Evolutionary conservation across 2,888 invertebrate species (phyloP), one percentile per base, ranked within the genome.

Genomic region (Dimorphilus gyrociliatus): DNA sequence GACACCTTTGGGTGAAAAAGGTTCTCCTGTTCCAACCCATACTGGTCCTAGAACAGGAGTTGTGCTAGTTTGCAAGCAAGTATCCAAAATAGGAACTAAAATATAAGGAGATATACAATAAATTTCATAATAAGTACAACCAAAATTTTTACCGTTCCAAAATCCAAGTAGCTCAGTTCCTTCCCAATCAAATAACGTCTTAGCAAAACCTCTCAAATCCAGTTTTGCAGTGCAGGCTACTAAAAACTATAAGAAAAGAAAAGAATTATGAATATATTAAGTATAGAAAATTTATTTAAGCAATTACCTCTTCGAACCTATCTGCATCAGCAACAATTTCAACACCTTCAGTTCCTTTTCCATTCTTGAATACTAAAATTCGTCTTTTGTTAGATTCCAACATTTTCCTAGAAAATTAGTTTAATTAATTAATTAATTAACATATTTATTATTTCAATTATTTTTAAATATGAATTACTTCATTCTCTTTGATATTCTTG

Each of bases 1-100:
- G 3, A 52, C 53, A 2, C 58, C 61, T n/a, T 45, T 42, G 5
- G 60, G 55, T 35, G 56, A 58, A 41, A 60, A 60, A 2, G 54
- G 47, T 33, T 60, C 62, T 2, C 61, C 59, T 12, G 47, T 41
- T 1, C 59, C 58, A 26, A 59, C 50, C 63, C 63, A 62, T 25
- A 62, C 43, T 4, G 63, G 63, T 2, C 62, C 62, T 19, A 52
- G 44, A 2, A 58, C 49, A 16, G 51, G 50, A 10, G 53, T 55
- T 17, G 47, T 46, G 13, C 47, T 47, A 2, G 46, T 42, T 36
- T 56, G 54, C 12, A 60, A 42, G 37, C 56, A 55, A 28, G 50
- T 46, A 39, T 60, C 57, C n/a, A 61, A 34, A 3, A 55, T 40
- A 2, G 60, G 57, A 14, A 50, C 61, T 60, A 39, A 1, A 41